Evolutionary conservation across 64 coral and sea anemone genomes (phyloP).

Genomic region (Montipora foliosa): DNA sequence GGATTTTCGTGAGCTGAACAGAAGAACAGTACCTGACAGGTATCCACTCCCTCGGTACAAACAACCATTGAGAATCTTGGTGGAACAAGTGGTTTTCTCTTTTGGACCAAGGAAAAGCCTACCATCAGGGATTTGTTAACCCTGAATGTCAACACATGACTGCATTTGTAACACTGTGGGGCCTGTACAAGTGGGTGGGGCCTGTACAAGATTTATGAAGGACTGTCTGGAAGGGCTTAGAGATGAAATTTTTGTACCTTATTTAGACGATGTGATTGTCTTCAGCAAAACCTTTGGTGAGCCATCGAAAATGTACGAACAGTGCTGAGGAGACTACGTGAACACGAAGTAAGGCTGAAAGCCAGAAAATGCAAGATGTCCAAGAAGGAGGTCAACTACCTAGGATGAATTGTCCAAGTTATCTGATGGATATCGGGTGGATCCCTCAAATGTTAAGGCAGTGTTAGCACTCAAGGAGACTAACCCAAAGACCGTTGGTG

Average conservation of each 20-base stretch:
- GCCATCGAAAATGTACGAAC: neutral
- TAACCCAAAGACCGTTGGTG: neutral
- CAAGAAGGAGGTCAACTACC: neutral
- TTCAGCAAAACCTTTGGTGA: conserved; percentile 52
- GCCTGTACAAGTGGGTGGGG: conserved; percentile 22
- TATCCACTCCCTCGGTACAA: conserved; percentile 36
- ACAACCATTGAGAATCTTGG: conserved; percentile 31
- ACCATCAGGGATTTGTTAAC: conserved; percentile 44
- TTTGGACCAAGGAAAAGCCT: conserved; percentile 55
- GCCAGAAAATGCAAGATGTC: neutral
- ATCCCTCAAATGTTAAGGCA: neutral
- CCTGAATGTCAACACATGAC: conserved; percentile 21
- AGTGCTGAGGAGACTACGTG: neutral
- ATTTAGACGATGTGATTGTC: conserved; percentile 53
- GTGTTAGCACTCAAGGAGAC: conserved; percentile 1
- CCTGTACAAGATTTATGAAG: conserved; percentile 16
- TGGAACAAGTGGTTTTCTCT: conserved; percentile 49
- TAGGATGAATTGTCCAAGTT: conserved; percentile 4
- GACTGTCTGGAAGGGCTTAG: conserved; percentile 28
- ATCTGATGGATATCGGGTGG: conserved; percentile 8
- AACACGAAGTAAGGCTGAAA: conserved; percentile 9
- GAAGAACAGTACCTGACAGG: conserved; percentile 34
- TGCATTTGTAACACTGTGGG: conserved; percentile 38
- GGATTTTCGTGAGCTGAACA: conserved; percentile 53
- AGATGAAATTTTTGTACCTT: conserved; percentile 40